A percentile compares a stretch with the other conserved stretches of the same genome.
These are phyloP conservation scores for Aricia agestis DNA, from an alignment of 1,140 invertebrate species.

Conservation along the genomic window DNA sequence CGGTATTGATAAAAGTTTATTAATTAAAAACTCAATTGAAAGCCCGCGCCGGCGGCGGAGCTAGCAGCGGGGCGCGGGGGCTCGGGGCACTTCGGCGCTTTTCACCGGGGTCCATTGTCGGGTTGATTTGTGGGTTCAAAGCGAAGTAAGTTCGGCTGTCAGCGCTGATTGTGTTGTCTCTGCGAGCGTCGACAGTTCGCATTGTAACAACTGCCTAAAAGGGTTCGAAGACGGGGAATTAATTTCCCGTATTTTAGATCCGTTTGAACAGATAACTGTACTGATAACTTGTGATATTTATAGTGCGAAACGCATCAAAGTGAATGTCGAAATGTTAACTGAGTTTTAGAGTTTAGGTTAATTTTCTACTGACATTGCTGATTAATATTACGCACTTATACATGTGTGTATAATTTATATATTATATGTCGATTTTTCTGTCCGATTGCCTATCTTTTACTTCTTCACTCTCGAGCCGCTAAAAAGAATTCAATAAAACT, in stretches of 20 bases:
- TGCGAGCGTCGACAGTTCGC: background rate
- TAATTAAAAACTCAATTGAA: background rate
- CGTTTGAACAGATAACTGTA: too few relatives aligned
- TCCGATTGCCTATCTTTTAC: too few relatives aligned
- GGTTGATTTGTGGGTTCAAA: constrained; percentile 2
- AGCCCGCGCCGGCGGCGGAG: background rate
- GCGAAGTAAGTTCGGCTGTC: background rate
- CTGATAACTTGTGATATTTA: too few relatives aligned
- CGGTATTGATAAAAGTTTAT: constrained; percentile 1
- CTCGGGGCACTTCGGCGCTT: background rate
- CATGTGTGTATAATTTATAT: too few relatives aligned
- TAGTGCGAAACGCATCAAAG: too few relatives aligned
- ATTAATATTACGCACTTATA: too few relatives aligned
- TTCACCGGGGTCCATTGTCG: background rate
- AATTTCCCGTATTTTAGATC: background rate
- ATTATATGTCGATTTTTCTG: too few relatives aligned
- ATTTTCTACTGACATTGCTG: too few relatives aligned
- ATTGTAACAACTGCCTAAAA: background rate
- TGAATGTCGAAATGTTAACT: too few relatives aligned
- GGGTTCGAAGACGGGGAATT: background rate
- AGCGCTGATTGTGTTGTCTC: constrained; percentile 2
- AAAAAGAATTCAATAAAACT: too few relatives aligned
- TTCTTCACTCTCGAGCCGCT: too few relatives aligned
- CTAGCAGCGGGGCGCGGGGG: background rate
- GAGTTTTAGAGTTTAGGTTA: too few relatives aligned